Evolutionary conservation across 2,797 vertebrate genomes (phyloP), one percentile per base, ranked within the genome.

Genomic region (Gallinago solitaria): DNA sequence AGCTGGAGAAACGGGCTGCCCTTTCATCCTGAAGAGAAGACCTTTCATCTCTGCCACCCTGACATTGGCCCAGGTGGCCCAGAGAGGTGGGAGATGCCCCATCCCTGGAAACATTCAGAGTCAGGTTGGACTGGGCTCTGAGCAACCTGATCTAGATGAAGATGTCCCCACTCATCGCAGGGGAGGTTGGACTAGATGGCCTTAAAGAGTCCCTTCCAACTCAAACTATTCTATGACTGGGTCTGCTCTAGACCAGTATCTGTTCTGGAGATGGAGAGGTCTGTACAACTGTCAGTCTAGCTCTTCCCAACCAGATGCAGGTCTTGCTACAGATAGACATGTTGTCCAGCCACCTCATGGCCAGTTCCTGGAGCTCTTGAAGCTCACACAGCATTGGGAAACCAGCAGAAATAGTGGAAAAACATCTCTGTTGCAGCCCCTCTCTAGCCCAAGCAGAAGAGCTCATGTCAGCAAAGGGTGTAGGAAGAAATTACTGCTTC

Each of bases 371-470:
- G 27, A 51, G 37, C n/a, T 61, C 24, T 35, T 7, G 32, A 27
- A 39, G 24, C 10, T 13, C 19, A 2, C 0, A 1, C 8, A 16
- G 47, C 18, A 10, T 2, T n/a, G 51, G 50, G 45, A 69, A 78
- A 12, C 12, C 45, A 32, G 12, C 20, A 63, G 47, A 33, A 56
- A 32, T 3, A 1, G 10, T 8, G 30, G 53, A 11, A 47, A 69
- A 3, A 4, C 20, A 30, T 24, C 24, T 21, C 33, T 5, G 2
- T 5, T n/a, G 68, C 28, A 69, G 25, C 19, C 13, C 12, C 24
- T 63, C 54, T n/a, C 54, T 30, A 43, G 30, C 37, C 33, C 51
- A 37, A 59, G 69, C 19, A 53, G 80, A 60, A 45, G 21, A 24
- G 4, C 27, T 85, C 23, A 1, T 4, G 27, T 9, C 13, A 32